Conservation (phyloP, 2,797 vertebrate species). For the Silurus aristotelis region DNA sequence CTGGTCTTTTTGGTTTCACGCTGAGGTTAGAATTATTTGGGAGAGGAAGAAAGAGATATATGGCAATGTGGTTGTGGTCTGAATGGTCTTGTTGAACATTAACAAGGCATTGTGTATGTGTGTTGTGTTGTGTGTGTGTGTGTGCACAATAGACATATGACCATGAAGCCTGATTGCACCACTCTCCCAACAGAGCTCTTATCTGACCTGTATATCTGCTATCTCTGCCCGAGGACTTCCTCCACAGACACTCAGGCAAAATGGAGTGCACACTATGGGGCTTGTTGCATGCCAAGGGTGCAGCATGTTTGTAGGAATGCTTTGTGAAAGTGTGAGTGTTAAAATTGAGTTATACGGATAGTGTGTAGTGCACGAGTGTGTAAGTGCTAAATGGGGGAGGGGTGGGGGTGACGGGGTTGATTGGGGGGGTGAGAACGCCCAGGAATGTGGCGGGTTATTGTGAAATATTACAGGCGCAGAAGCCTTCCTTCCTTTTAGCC, state of each 20-base stretch:
- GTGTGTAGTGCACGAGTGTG: conserved; percentile 31
- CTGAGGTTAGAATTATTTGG: not conserved
- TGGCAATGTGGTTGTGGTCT: not conserved
- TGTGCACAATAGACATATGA: not conserved
- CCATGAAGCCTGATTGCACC: conserved; percentile 29
- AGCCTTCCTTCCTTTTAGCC: conserved; percentile 50
- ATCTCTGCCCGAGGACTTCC: conserved; percentile 46
- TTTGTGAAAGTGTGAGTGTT: conserved; percentile 11
- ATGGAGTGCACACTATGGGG: conserved; percentile 10
- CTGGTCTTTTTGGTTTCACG: not conserved
- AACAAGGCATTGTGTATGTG: not conserved
- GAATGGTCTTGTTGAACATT: conserved; percentile 6
- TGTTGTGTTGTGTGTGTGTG: conserved; percentile 17
- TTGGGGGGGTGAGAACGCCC: conserved; percentile 22
- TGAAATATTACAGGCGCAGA: conserved; percentile 63
- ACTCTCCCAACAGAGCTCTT: conserved; percentile 35
- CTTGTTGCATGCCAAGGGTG: not conserved
- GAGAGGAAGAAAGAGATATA: not conserved
- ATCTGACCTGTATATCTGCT: conserved; percentile 48
- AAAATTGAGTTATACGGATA: not conserved
- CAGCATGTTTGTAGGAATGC: not conserved
- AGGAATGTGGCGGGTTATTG: conserved; percentile 61
- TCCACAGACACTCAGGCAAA: conserved; percentile 45
- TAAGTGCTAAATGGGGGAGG: conserved; percentile 19
- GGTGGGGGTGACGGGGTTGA: not conserved